These are phyloP conservation scores for Drosophila demipolita DNA, from an alignment of 2,888 invertebrate species.

Conservation along the genomic window DNA sequence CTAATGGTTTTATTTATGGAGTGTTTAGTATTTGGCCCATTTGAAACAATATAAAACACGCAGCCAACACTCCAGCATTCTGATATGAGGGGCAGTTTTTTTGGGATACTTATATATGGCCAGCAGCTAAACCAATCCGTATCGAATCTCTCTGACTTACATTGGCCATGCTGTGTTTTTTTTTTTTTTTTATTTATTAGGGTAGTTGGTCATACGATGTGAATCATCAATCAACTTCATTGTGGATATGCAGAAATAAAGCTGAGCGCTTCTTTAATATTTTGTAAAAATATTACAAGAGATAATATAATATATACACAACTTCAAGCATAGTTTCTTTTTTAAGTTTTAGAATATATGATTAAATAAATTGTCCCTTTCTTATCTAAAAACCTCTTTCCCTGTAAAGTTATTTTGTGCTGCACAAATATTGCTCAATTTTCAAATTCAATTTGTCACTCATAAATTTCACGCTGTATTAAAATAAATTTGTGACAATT, in stretches of 20 bases:
- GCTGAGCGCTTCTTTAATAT: conserved; percentile 7
- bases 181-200: conserved; percentile 17
- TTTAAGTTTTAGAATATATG: not conserved
- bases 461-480: conserved; percentile 83
- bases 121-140: conserved; percentile 58
- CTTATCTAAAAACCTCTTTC: not conserved
- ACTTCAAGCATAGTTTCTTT: not conserved
- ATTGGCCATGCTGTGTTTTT: conserved; percentile 23
- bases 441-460: conserved; percentile 82
- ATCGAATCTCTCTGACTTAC: conserved; percentile 36
- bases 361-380: not conserved
- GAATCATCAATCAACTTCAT: conserved; percentile 80
- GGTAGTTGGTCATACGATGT: conserved; percentile 24
- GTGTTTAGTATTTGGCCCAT: conserved; percentile 78
- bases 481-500: conserved; percentile 81
- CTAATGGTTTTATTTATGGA: conserved; percentile 81
- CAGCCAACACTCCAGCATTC: conserved; percentile 42
- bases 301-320: not conserved
- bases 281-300: not conserved
- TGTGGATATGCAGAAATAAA: conserved; percentile 2
- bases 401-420: not conserved
- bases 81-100: conserved; percentile 32
- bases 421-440: conserved; percentile 70
- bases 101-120: conserved; percentile 35
- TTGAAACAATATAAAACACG: conserved; percentile 67